Percentiles rank a stretch among this genome's conserved stretches.
phyloP scores from a whole-genome alignment of 2,888 invertebrate genomes.

The Lobophora halterata region DNA sequence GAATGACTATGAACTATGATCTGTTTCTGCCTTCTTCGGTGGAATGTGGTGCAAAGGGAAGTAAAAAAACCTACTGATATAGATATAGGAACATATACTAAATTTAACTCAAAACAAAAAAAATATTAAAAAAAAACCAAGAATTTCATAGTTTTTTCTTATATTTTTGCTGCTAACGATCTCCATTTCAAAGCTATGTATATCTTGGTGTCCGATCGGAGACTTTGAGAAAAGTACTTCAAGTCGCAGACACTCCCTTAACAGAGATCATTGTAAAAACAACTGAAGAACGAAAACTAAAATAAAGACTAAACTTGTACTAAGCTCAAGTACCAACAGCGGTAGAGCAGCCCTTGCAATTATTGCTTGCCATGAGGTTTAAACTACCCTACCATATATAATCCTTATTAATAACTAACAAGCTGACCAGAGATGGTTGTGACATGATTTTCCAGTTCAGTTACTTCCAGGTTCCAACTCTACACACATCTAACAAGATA shows the following conservation, averaged over 20 bases:
- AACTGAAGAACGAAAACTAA: no score
- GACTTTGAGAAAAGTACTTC: no score
- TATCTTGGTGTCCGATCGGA: no score
- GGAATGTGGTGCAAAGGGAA: conserved; percentile 11
- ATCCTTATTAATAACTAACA: conserved; percentile 12
- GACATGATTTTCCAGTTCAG: conserved; percentile 28
- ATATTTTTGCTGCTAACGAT: no score
- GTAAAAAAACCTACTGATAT: conserved; percentile 3
- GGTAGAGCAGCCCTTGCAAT: conserved; percentile 7
- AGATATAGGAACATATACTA: no score
- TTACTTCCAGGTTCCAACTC: conserved; percentile 28
- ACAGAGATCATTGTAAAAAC: no score
- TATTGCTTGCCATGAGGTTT: conserved; percentile 13
- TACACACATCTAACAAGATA: conserved; percentile 26
- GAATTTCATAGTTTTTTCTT: no score
- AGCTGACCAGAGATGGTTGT: conserved; percentile 11
- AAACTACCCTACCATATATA: conserved; percentile 18
- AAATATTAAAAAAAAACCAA: no score
- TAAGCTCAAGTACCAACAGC: neutral
- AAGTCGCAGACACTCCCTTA: no score
- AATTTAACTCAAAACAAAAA: no score
- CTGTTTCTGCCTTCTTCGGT: conserved; percentile 10
- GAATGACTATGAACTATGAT: conserved; percentile 16
- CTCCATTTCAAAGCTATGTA: no score
- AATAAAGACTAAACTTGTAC: no score